Evolutionary conservation across 1,140 invertebrate genomes (phyloP), one percentile per base, ranked within the genome.

Genomic region (Hylyphantes graminicola): DNA sequence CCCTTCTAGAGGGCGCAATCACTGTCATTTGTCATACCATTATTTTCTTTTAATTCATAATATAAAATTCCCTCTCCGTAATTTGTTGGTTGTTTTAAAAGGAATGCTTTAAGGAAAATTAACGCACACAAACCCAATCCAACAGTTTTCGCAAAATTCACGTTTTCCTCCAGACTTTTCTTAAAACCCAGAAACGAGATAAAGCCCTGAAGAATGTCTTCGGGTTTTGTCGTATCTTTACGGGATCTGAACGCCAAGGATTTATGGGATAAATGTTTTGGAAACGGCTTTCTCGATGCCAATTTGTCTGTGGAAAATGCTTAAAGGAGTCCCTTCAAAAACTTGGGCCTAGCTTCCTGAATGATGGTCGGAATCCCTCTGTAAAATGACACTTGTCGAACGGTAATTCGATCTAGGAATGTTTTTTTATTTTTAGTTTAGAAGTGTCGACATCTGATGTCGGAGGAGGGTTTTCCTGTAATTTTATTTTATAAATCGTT

Each of bases 231-330:
- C 72, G 13, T 74, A 74, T 74, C 72, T 74, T 57, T 35, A 55
- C 17, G 51, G 57, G 72, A 74, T 74, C 72, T 74, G 72, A 21
- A 15, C 57, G 53, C 35, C 54, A 50, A 57, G 54, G 72, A 74
- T 74, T 74, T 74, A 74, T 74, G 72, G 72, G 72, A 74, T 74
- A 74, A 74, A 74, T 74, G 72, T 74, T 57, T 19, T 53, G 72
- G 72, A 74, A 74, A 19, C 17, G 72, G 57, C 72, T 57, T 11
- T 8, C n/a, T 53, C 19, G n/a, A 57, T 11, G 35, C 53, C 54
- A 57, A 74, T 57, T 74, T 74, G 53, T 57, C 54, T 12, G 17
- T 19, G 72, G 72, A n/a, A 74, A 74, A 74, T 74, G 55, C 53
- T 74, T 74, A 74, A 59, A 17, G 53, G n/a, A 74, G 53, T 57